Base-by-base conservation (phyloP, 2,113 vertebrate species). In the Notechis scutatus region DNA sequence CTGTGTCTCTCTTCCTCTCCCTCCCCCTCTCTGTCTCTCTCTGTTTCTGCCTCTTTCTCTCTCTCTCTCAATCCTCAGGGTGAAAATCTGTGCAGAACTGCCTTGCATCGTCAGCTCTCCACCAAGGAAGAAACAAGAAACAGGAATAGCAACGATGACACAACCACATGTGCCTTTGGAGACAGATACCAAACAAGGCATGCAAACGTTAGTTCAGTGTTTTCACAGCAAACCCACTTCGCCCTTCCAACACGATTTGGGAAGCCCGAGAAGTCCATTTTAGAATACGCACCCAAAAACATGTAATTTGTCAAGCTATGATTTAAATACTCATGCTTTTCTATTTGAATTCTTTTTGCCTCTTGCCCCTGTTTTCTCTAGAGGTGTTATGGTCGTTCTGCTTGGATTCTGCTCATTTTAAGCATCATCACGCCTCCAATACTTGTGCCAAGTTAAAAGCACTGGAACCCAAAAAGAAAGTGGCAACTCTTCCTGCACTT, bases 351-450 rank as follows among this genome's bases (percentile, higher is more conserved):
- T 21, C 18, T 20, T 39, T 81, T 39, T 81, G 69, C 34, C 20
- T 81, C 69, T 39, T 39, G 34, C 69, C 34, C 34, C 69, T 39
- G 18, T 39, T 81, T 81, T 20, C n/a, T 21, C 34, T 8, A 85
- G 29, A 8, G 1, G 1, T 21, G 2, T 55, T 85, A 11, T 8
- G 39, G 4, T 9, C 0, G 14, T 23, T 26, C 0, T 5, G 2
- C 85, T 39, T 45, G 24, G 90, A 24, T 29, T 45, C 54, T 85
- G 23, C 29, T 50, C 7, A 21, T 90, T 26, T 52, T 5, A 29
- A 1, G 42, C 47, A 18, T 56, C n/a, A 14, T 5, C 3, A 56
- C 18, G 26, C 54, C 34, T 50, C 8, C 90, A 42, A 15, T 5
- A 59, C 23, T 12, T 45, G 15, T 34, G 23, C 15, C 15, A 3